Evolutionary conservation across 2,888 invertebrate species (phyloP).

Genomic region (Epinotia nisella): DNA sequence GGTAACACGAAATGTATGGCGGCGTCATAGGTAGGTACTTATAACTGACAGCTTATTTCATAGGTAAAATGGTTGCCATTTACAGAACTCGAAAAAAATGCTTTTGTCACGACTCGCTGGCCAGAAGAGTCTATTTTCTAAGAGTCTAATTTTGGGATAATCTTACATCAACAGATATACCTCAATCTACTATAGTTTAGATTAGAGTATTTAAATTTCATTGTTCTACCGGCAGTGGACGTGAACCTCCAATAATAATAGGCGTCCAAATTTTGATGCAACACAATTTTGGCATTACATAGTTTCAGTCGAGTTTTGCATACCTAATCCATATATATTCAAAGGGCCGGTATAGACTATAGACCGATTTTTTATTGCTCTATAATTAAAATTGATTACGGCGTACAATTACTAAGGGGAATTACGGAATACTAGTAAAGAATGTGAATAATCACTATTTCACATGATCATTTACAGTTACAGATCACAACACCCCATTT

Average conservation of each 20-base stretch:
- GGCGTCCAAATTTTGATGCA: neutral
- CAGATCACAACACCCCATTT: conserved; percentile 36
- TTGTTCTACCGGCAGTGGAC: too few species aligned
- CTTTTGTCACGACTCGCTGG: too few species aligned
- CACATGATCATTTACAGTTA: conserved; percentile 19
- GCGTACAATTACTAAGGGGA: neutral
- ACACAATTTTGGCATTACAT: neutral
- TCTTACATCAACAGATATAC: neutral
- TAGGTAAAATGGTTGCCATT: too few species aligned
- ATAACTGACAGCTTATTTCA: too few species aligned
- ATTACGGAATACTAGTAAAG: neutral
- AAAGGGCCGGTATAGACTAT: neutral
- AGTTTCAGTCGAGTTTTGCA: neutral
- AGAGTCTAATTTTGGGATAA: too few species aligned
- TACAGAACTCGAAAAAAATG: too few species aligned
- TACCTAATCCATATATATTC: too few species aligned
- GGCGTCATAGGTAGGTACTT: too few species aligned
- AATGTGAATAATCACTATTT: neutral
- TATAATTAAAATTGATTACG: neutral
- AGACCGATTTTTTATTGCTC: neutral
- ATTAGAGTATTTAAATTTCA: neutral
- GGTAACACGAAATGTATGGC: too few species aligned
- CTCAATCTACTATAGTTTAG: neutral
- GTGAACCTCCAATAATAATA: too few species aligned
- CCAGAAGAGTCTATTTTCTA: too few species aligned